Evolutionary conservation across 2,888 invertebrate genomes (phyloP), one percentile per base, ranked within the genome.

Genomic region (Lucinisca nassula): DNA sequence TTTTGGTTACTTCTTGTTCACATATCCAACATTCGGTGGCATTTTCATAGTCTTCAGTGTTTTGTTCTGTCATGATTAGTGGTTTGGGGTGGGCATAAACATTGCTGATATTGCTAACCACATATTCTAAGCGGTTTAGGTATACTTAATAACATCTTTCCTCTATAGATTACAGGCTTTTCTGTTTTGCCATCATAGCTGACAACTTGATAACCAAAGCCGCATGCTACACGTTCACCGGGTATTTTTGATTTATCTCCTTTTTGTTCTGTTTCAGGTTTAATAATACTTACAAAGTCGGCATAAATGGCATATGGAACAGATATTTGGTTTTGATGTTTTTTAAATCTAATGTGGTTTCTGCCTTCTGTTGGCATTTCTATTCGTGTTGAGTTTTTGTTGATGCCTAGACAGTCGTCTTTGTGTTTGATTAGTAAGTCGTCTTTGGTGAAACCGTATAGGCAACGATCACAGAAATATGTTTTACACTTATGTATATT

Each of bases 201-300:
- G 0, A 79, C 79, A 67, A 79, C 79, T 40, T 67, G 79, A 79
- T 40, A 79, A 49, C 79, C 45, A 85, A 85, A 85, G n/a, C 76
- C 85, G 67, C 84, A 84, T n/a, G 84, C 79, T 74, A 79, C 45
- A 17, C 79, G 84, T 74, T 55, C 78, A 30, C 73, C 73, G 55
- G 72, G 72, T 78, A 83, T 79, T 74, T 79, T 51, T 51, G 75
- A 74, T 79, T 40, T 27, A 2, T 74, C 45, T 45, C 74, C 74
- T n/a, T 27, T 45, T 45, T 79, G 24, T 38, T 30, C 40, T 27
- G 67, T 45, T 70, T 79, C 40, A n/a, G 70, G 70, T 67, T 67
- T 70, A 21, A 79, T 67, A 27, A 70, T 79, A 37, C 79, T 70
- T 79, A 70, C 79, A 27, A 79, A 79, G n/a, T n/a, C n/a, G n/a